Evolutionary conservation across 2,113 vertebrate species (phyloP).

Genomic region (Corythornis cristatus): DNA sequence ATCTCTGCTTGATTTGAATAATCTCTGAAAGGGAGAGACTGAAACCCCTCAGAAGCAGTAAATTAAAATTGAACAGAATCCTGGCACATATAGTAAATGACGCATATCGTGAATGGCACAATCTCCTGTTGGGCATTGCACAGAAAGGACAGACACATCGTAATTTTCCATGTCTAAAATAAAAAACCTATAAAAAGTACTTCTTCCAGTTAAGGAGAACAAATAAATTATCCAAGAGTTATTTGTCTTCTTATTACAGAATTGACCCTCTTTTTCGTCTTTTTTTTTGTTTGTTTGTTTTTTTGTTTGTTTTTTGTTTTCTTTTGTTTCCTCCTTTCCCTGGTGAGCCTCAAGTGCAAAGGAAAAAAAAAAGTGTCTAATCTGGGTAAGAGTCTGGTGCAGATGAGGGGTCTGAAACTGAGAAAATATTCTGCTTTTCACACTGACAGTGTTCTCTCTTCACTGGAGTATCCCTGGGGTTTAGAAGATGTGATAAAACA

Average conservation of each 20-base stretch:
- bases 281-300: not conserved
- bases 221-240: conserved; percentile 21
- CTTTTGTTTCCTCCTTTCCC: not conserved
- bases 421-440: not conserved
- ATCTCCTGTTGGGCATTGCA: not conserved
- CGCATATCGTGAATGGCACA: conserved; percentile 19
- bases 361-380: not conserved
- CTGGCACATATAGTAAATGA: not conserved
- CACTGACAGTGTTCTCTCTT: not conserved
- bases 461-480: not conserved
- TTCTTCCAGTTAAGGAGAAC: conserved; percentile 42
- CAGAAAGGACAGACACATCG: conserved; percentile 16
- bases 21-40: not conserved
- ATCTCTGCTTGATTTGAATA: conserved; percentile 3
- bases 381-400: not conserved
- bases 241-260: conserved; percentile 20
- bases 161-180: conserved; percentile 34
- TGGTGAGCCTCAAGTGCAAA: not conserved
- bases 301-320: not conserved
- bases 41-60: conserved; percentile 39
- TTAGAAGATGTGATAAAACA: not conserved
- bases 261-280: not conserved
- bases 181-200: conserved; percentile 54
- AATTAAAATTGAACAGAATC: conserved; percentile 48
- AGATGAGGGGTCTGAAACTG: not conserved